These are phyloP conservation scores for Lepeophtheirus salmonis DNA, from an alignment of 1,140 invertebrate species.

Conservation along the genomic window DNA sequence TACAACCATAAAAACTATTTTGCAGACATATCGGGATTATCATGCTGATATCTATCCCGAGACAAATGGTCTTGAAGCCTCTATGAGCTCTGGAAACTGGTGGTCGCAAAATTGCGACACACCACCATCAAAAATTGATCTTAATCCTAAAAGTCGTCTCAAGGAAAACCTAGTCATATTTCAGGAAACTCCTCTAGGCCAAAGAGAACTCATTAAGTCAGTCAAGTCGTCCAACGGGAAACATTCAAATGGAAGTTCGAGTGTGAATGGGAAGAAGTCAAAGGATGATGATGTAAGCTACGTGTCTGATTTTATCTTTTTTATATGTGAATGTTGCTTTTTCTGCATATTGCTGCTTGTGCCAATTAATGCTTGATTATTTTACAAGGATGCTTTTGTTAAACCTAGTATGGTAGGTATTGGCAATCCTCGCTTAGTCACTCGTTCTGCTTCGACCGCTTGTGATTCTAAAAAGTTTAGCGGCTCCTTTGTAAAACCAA, in stretches of 20 bases:
- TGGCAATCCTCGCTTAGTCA: not conserved
- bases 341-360: too few relatives aligned
- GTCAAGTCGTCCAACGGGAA: not conserved
- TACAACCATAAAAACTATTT: conserved; percentile 23
- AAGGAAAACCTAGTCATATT: not conserved
- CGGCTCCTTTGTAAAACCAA: not conserved
- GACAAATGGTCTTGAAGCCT: conserved; percentile 51
- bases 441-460: not conserved
- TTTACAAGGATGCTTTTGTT: not conserved
- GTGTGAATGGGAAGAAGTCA: not conserved
- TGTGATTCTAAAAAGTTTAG: not conserved
- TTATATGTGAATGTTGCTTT: too few relatives aligned
- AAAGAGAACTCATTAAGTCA: not conserved
- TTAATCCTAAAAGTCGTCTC: conserved; percentile 42
- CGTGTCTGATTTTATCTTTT: too few relatives aligned
- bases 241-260: not conserved
- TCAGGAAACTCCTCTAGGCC: not conserved
- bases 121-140: conserved; percentile 49
- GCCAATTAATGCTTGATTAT: too few relatives aligned
- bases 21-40: conserved; percentile 72
- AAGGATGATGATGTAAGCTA: not conserved
- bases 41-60: conserved; percentile 81
- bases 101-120: conserved; percentile 36
- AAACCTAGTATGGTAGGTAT: too few relatives aligned
- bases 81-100: conserved; percentile 55